A percentile compares a stretch with the other conserved stretches of the same genome.
phyloP scores from a whole-genome alignment of 2,888 invertebrate species.

The Antheraea yamamai region DNA sequence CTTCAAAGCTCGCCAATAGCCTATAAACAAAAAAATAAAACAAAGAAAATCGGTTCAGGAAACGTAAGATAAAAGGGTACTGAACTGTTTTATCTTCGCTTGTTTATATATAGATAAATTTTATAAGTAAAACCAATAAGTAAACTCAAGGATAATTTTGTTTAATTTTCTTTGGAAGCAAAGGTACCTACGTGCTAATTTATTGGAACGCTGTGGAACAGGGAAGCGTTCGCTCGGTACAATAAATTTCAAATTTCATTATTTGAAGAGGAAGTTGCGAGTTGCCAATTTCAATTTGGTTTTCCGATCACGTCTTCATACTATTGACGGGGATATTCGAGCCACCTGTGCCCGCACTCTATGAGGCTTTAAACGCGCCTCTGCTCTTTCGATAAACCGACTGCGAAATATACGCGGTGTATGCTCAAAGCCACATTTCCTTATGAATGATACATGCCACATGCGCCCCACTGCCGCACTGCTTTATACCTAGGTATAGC shows the following conservation, averaged over 20 bases:
- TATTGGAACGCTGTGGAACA: conserved; percentile 65
- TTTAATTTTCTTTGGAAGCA: conserved; percentile 54
- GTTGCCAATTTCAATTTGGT: conserved; percentile 72
- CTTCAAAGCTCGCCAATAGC: too few relatives aligned
- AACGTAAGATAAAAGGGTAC: too few relatives aligned
- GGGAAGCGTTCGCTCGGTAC: conserved; percentile 63
- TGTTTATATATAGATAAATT: background rate
- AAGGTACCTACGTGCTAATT: conserved; percentile 60
- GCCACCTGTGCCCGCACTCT: conserved; percentile 78
- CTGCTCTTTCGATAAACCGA: conserved; percentile 76
- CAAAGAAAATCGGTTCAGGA: too few relatives aligned
- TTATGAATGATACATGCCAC: conserved; percentile 79
- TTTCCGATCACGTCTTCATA: conserved; percentile 79
- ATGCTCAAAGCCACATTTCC: conserved; percentile 66
- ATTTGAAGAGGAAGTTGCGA: conserved; percentile 78
- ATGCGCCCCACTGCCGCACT: conserved; percentile 45
- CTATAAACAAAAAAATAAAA: too few relatives aligned
- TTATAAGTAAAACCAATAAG: conserved; percentile 27
- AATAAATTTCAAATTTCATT: conserved; percentile 81
- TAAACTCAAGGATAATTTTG: conserved; percentile 46
- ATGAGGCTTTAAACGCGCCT: conserved; percentile 78
- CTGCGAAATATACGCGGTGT: conserved; percentile 77
- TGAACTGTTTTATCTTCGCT: background rate
- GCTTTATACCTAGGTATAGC: conserved; percentile 38
- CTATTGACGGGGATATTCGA: conserved; percentile 78